phyloP scores from a whole-genome alignment of 2,113 vertebrate genomes.

The Numenius arquata region DNA sequence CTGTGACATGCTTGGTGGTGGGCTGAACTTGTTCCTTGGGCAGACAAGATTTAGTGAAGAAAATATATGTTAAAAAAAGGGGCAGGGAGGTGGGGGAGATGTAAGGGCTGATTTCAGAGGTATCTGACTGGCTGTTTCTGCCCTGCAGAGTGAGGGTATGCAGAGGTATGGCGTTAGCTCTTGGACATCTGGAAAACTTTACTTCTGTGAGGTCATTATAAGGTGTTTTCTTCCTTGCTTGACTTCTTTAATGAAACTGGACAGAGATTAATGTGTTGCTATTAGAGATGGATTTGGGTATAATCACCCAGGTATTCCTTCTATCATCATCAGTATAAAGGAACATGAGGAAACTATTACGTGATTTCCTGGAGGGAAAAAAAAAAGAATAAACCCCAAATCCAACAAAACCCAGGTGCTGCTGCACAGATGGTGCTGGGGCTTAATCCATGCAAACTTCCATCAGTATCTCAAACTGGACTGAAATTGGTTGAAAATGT shows the following conservation, averaged over 20 bases:
- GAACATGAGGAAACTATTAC: neutral
- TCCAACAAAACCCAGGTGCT: neutral
- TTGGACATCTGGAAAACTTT: neutral
- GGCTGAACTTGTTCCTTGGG: neutral
- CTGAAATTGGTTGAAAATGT: neutral
- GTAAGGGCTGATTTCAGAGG: neutral
- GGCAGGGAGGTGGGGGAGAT: neutral
- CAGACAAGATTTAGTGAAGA: neutral
- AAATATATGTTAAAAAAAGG: neutral
- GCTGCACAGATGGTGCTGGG: neutral
- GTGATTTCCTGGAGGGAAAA: neutral
- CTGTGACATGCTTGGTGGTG: neutral
- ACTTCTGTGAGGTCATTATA: neutral
- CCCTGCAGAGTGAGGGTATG: neutral
- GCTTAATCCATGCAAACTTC: neutral
- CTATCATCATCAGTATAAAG: neutral
- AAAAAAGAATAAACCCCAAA: neutral
- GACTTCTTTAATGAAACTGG: neutral
- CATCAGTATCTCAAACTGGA: neutral
- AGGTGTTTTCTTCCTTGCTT: neutral
- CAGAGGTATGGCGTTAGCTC: neutral
- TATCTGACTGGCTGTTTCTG: neutral
- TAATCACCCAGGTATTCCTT: neutral
- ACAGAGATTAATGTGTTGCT: neutral
- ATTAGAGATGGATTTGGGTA: neutral